phyloP scores from a whole-genome alignment of 2,888 invertebrate species.

The Platycheirus albimanus region DNA sequence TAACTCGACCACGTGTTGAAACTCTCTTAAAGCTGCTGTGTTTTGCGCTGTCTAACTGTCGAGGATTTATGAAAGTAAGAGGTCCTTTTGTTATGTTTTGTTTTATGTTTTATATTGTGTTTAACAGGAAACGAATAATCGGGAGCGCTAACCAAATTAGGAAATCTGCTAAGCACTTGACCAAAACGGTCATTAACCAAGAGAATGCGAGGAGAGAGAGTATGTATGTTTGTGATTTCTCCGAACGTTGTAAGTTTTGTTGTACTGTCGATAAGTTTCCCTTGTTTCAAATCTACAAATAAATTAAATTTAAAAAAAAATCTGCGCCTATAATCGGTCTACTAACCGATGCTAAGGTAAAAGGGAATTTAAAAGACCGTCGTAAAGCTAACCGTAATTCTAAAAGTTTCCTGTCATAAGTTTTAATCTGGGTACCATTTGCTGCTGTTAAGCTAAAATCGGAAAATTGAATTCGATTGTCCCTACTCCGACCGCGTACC shows the following conservation, averaged over 20 bases:
- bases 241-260: no score
- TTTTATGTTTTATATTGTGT: conserved; percentile 44
- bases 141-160: neutral
- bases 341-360: neutral
- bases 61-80: conserved; percentile 12
- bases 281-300: neutral
- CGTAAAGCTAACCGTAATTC: neutral
- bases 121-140: conserved; percentile 7
- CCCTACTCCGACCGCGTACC: no score
- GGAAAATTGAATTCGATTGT: neutral
- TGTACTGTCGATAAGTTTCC: neutral
- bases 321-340: neutral
- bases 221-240: no score
- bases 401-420: neutral
- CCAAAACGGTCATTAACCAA: neutral
- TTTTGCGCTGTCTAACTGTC: no score
- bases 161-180: neutral
- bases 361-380: neutral
- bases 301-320: neutral
- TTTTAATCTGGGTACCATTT: neutral
- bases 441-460: neutral
- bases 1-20: no score
- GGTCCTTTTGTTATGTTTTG: conserved; percentile 17
- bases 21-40: no score
- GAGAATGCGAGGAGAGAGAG: neutral